Percentiles rank a stretch among this genome's conserved stretches.
phyloP scores from a whole-genome alignment of 2,888 invertebrate species.

The Coelogynopora nodosa region DNA sequence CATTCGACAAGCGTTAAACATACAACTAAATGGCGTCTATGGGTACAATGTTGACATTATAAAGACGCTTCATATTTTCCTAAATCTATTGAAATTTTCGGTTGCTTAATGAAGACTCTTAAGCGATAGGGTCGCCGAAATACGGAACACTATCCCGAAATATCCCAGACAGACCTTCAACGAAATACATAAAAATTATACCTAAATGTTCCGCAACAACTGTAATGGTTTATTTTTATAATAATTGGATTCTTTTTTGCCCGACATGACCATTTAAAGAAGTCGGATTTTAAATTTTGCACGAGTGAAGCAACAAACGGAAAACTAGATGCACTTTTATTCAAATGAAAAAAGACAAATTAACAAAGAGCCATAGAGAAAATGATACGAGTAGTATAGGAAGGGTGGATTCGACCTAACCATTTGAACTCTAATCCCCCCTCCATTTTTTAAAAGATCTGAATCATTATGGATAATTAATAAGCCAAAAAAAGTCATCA shows the following conservation, averaged over 20 bases:
- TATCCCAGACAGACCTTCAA: slow-evolving; percentile 19
- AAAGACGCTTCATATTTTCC: slow-evolving; percentile 7
- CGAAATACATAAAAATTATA: not conserved
- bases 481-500: too few species aligned
- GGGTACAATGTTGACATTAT: not conserved
- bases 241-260: not conserved
- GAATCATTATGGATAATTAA: too few species aligned
- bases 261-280: not conserved
- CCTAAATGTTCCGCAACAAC: not conserved
- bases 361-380: not conserved
- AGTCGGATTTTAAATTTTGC: not conserved
- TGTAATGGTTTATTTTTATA: not conserved
- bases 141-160: not conserved
- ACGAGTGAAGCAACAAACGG: slow-evolving; percentile 10
- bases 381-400: not conserved
- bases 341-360: not conserved
- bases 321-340: not conserved
- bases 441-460: too few species aligned
- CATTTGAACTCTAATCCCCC: too few species aligned
- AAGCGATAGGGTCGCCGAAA: not conserved
- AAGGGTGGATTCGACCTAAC: too few species aligned
- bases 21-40: not conserved
- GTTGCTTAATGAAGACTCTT: slow-evolving; percentile 23
- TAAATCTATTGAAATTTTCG: slow-evolving; percentile 13
- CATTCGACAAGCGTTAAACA: not conserved